These are phyloP conservation scores for Gryllus bimaculatus DNA, from an alignment of 1,140 invertebrate genomes.

Conservation along the genomic window DNA sequence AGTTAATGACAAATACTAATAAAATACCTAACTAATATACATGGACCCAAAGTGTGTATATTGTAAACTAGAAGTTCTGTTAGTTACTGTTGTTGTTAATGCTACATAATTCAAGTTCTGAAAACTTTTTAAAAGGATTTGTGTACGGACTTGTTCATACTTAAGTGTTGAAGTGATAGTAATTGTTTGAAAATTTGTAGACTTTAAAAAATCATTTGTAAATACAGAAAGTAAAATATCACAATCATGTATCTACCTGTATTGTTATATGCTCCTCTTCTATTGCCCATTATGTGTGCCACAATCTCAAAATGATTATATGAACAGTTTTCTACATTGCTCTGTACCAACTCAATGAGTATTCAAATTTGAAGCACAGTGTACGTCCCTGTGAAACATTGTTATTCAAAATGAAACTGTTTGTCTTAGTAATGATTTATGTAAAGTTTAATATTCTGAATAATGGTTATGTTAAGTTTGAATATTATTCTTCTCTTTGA, in stretches of 20 bases:
- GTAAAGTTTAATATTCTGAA: too few species aligned
- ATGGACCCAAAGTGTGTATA: not conserved
- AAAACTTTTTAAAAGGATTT: not conserved
- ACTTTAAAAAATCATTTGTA: not conserved
- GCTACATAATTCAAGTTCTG: not conserved
- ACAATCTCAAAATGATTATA: not conserved
- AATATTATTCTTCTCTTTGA: too few species aligned
- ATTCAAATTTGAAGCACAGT: too few species aligned
- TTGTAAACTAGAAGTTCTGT: not conserved
- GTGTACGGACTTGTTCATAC: not conserved
- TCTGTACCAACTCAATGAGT: too few species aligned
- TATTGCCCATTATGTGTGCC: not conserved
- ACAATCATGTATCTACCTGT: not conserved
- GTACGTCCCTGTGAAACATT: too few species aligned
- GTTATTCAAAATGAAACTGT: too few species aligned
- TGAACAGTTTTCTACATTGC: not conserved
- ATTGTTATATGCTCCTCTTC: not conserved
- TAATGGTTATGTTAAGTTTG: too few species aligned
- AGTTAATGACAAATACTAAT: not conserved
- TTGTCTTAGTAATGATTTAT: too few species aligned
- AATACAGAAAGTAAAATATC: not conserved
- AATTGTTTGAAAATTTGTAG: not conserved
- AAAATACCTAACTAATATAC: not conserved
- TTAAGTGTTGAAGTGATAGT: not conserved
- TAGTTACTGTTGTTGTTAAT: constrained; percentile 1